A percentile compares a stretch with the other conserved stretches of the same genome.
phyloP scores from a whole-genome alignment of 2,797 vertebrate species.

The Rhyacichthys aspro region DNA sequence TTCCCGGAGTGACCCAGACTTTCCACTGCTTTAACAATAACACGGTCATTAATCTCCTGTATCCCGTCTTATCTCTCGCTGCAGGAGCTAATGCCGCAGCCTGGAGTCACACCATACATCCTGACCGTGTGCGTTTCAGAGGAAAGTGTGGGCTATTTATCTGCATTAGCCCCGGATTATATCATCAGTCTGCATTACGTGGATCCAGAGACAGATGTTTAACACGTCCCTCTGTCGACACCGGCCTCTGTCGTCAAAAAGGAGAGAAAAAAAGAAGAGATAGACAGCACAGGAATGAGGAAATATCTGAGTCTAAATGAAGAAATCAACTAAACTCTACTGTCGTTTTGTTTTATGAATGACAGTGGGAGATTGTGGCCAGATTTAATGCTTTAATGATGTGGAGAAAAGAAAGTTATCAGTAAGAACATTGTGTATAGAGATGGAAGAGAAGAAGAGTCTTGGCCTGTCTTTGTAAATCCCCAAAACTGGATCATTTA shows the following conservation, averaged over 20 bases:
- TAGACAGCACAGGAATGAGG: too few species aligned
- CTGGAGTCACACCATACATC: conserved; percentile 50
- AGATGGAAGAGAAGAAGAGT: too few species aligned
- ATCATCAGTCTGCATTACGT: conserved; percentile 36
- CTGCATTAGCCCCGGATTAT: conserved; percentile 38
- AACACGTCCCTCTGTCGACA: conserved; percentile 3
- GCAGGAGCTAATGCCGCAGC: conserved; percentile 44
- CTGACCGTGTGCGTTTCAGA: conserved; percentile 30
- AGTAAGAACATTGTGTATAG: too few species aligned
- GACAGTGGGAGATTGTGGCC: too few species aligned
- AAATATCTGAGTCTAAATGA: too few species aligned
- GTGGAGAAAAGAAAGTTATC: too few species aligned
- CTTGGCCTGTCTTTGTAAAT: too few species aligned
- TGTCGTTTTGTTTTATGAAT: too few species aligned
- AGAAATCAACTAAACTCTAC: too few species aligned
- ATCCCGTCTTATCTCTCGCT: conserved; percentile 61
- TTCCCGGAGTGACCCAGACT: conserved; percentile 53
- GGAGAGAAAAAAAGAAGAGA: background rate
- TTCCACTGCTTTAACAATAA: conserved; percentile 70
- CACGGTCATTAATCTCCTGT: conserved; percentile 63
- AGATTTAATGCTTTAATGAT: too few species aligned
- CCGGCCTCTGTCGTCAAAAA: conserved; percentile 5
- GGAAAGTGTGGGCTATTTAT: conserved; percentile 36
- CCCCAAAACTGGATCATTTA: too few species aligned
- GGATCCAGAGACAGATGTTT: conserved; percentile 41